Conservation (phyloP, 2,797 vertebrate genomes). For the Vipera ursinii region DNA sequence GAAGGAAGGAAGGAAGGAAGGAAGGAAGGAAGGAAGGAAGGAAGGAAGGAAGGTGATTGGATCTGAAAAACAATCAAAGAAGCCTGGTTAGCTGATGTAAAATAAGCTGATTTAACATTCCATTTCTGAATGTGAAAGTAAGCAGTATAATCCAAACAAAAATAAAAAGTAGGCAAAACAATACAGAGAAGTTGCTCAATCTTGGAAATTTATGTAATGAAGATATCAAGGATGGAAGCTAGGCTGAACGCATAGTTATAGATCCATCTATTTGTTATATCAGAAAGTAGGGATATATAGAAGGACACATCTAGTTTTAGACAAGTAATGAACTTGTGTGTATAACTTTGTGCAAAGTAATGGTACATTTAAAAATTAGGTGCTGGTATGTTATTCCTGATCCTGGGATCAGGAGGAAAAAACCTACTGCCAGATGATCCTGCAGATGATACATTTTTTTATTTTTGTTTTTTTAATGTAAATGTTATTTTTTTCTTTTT, state of each 20-base stretch:
- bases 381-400: background rate
- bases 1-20: rapidly evolving
- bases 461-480: background rate
- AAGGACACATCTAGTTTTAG: background rate
- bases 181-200: background rate
- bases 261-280: background rate
- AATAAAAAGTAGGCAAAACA: background rate
- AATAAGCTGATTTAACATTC: background rate
- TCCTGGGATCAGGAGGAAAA: background rate
- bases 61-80: background rate
- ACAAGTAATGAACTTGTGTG: background rate
- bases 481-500: background rate
- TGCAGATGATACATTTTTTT: background rate
- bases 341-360: background rate
- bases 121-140: background rate
- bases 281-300: background rate
- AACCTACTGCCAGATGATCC: background rate
- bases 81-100: background rate
- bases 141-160: background rate
- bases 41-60: background rate
- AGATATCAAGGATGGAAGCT: background rate
- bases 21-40: rapidly evolving
- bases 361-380: background rate
- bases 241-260: background rate
- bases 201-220: background rate